A percentile compares a stretch with the other conserved stretches of the same genome.
Evolutionary conservation across 2,888 invertebrate genomes (phyloP).

Genomic region (Agriopis leucophaearia): DNA sequence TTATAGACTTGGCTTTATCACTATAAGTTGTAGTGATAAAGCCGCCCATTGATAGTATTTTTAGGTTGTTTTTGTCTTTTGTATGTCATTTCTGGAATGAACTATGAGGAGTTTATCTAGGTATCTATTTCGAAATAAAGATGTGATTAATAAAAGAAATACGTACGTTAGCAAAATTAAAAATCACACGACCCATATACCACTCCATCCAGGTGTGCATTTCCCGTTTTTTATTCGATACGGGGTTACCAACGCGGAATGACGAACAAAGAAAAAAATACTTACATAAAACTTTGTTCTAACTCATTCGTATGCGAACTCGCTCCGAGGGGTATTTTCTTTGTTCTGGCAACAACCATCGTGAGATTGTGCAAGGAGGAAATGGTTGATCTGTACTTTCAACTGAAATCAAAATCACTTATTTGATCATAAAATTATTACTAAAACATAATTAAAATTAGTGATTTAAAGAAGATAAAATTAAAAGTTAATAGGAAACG

Average conservation of each 20-base stretch:
- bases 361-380: conserved; percentile 8
- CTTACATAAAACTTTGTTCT: conserved; percentile 38
- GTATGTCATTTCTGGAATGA: too few species aligned
- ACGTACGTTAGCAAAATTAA: conserved; percentile 16
- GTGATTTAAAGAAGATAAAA: too few species aligned
- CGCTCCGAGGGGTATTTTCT: conserved; percentile 35
- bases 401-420: too few species aligned
- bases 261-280: conserved; percentile 39
- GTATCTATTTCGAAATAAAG: neutral
- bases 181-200: conserved; percentile 39
- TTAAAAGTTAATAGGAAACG: too few species aligned
- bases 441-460: too few species aligned
- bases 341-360: conserved; percentile 33
- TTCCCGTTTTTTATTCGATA: conserved; percentile 40
- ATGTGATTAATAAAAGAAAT: neutral
- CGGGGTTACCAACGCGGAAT: conserved; percentile 29
- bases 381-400: neutral
- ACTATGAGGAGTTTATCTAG: too few species aligned
- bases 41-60: too few species aligned
- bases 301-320: conserved; percentile 50
- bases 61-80: too few species aligned
- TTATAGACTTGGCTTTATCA: too few species aligned
- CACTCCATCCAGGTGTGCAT: conserved; percentile 37
- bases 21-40: too few species aligned
- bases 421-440: too few species aligned